A percentile compares a stretch with the other conserved stretches of the same genome.
phyloP scores from a whole-genome alignment of 2,113 vertebrate genomes.

The Syngnathus typhle region DNA sequence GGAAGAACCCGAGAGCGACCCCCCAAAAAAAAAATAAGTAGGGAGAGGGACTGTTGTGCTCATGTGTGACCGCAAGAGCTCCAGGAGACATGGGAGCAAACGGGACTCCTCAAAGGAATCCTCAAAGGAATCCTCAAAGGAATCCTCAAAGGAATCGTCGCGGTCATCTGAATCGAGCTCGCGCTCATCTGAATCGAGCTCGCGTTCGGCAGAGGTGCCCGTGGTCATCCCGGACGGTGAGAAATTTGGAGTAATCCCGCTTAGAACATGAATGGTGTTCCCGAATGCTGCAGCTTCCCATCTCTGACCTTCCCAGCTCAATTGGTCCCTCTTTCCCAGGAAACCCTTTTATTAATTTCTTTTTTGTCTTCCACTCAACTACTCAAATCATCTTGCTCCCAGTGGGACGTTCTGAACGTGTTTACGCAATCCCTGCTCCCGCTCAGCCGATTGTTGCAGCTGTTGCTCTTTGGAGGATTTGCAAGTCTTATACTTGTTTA shows the following conservation, averaged over 20 bases:
- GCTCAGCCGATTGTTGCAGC: conserved; percentile 45
- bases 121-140: conserved; percentile 19
- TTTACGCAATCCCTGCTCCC: conserved; percentile 65
- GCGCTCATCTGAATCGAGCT: conserved; percentile 41
- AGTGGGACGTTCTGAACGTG: conserved; percentile 37
- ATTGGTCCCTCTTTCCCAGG: conserved; percentile 22
- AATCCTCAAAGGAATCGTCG: conserved; percentile 32
- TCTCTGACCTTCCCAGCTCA: neutral
- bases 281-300: neutral
- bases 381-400: conserved; percentile 25
- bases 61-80: conserved; percentile 74
- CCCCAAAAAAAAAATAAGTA: conserved; percentile 10
- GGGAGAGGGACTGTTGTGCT: conserved; percentile 42
- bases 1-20: conserved; percentile 45
- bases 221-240: conserved; percentile 67
- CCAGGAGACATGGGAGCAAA: conserved; percentile 67
- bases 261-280: neutral
- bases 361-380: conserved; percentile 10
- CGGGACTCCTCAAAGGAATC: conserved; percentile 45
- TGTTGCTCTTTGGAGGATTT: conserved; percentile 45
- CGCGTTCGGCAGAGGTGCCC: conserved; percentile 36
- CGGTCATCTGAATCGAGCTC: conserved; percentile 57
- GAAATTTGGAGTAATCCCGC: conserved; percentile 13
- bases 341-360: conserved; percentile 41
- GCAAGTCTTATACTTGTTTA: conserved; percentile 47